These are phyloP conservation scores for Sparus aurata DNA, from an alignment of 2,797 vertebrate genomes.

Conservation along the genomic window DNA sequence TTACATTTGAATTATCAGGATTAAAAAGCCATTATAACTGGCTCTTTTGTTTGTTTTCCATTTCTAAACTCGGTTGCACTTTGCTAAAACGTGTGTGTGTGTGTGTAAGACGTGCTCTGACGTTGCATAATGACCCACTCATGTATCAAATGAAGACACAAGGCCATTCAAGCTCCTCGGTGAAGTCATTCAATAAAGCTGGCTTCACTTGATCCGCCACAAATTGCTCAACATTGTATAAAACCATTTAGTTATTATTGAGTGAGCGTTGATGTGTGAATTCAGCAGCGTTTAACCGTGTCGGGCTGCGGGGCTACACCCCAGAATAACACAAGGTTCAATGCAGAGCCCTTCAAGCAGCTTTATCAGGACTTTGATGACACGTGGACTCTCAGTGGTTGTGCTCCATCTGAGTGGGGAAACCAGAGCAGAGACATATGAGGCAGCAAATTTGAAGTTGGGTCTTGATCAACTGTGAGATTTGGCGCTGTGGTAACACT, in stretches of 20 bases:
- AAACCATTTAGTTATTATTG: background rate
- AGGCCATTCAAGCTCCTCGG: background rate
- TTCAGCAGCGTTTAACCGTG: background rate
- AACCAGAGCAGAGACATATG: background rate
- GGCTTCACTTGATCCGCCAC: background rate
- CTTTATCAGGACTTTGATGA: background rate
- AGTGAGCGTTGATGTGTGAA: background rate
- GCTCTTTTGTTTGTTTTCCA: conserved; percentile 26
- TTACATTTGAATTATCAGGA: conserved; percentile 40
- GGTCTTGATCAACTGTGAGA: background rate
- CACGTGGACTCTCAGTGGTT: background rate
- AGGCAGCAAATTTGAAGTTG: background rate
- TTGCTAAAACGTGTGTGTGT: background rate
- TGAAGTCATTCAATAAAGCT: background rate
- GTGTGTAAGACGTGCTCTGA: conserved; percentile 1
- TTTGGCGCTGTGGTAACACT: background rate
- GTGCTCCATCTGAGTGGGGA: background rate
- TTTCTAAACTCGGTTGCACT: conserved; percentile 2
- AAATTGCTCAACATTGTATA: background rate
- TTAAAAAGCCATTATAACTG: conserved; percentile 24
- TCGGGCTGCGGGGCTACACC: background rate
- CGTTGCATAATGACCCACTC: conserved; percentile 3
- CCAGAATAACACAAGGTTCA: background rate
- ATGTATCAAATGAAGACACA: background rate
- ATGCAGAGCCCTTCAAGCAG: background rate